A percentile compares a stretch with the other conserved stretches of the same genome.
Evolutionary conservation across 2,797 vertebrate genomes (phyloP).

Genomic region (Cyclopterus lumpus): DNA sequence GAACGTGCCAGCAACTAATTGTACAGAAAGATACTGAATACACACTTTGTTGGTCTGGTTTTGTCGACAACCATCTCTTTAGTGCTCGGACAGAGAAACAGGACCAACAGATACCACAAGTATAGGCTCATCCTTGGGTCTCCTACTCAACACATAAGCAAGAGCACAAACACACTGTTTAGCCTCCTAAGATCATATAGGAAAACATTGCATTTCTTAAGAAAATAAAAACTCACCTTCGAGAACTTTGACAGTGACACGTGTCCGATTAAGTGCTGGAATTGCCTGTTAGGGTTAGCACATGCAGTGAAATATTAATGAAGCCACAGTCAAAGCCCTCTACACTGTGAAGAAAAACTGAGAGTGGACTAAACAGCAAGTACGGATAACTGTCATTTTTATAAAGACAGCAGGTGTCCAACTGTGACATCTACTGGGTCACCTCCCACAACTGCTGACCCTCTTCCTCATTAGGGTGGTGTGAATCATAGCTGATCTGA

Average conservation of each 20-base stretch:
- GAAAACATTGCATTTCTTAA: neutral
- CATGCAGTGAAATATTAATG: constrained; percentile 37
- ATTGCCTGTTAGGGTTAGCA: constrained; percentile 23
- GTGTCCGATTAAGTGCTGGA: constrained; percentile 30
- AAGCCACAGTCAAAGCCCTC: constrained; percentile 17
- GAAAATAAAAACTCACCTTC: constrained; percentile 52
- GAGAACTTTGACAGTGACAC: constrained; percentile 8
- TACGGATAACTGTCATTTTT: constrained; percentile 31
- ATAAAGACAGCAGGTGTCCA: constrained; percentile 64
- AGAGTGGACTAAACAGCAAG: neutral
- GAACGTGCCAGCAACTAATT: neutral
- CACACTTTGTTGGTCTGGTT: constrained; percentile 49
- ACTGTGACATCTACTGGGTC: constrained; percentile 45
- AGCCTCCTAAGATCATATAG: neutral
- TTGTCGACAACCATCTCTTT: constrained; percentile 71
- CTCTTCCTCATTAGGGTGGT: constrained; percentile 64
- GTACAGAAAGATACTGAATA: neutral
- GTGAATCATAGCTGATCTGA: constrained; percentile 23
- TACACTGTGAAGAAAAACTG: constrained; percentile 1
- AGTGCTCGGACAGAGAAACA: constrained; percentile 63
- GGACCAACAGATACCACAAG: constrained; percentile 64
- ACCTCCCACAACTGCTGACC: constrained; percentile 43
- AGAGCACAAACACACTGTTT: constrained; percentile 2
- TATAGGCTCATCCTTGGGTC: constrained; percentile 62
- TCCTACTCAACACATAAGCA: constrained; percentile 33